Percentiles rank a stretch among this genome's conserved stretches.
Conservation (phyloP, 2,113 vertebrate species). For the Callithrix jacchus region DNA sequence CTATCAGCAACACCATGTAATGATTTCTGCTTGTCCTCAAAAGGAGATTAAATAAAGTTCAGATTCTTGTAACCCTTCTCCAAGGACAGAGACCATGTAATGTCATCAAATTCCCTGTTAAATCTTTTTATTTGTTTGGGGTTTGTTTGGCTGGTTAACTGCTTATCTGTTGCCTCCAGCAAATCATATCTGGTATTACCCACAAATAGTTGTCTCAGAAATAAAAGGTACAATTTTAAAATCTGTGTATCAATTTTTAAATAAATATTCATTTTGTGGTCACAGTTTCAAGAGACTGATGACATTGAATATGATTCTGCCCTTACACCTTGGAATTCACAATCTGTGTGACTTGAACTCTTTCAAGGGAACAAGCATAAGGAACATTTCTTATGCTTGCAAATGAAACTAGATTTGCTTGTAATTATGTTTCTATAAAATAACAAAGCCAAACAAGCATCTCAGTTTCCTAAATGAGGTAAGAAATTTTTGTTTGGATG, state of each 20-base stretch:
- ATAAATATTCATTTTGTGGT: neutral
- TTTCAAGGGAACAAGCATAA: too few relatives aligned
- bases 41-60: slow-evolving; percentile 13
- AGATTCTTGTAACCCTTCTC: neutral
- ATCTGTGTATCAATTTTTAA: neutral
- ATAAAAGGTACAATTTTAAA: neutral
- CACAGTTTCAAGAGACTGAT: neutral
- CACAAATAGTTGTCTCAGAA: neutral
- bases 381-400: neutral
- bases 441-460: neutral
- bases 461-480: neutral
- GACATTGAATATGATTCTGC: neutral
- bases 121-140: neutral
- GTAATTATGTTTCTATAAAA: slow-evolving; percentile 34
- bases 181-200: neutral
- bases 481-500: neutral
- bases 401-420: neutral
- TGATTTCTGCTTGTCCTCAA: neutral
- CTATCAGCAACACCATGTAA: neutral
- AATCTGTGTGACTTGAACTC: too few relatives aligned
- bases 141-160: neutral
- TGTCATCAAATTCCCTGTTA: neutral
- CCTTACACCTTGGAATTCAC: neutral
- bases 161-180: neutral
- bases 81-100: neutral